Percentiles rank a stretch among this genome's conserved stretches.
Evolutionary conservation across 2,888 invertebrate species (phyloP).

Genomic region (Noctua fimbriata): DNA sequence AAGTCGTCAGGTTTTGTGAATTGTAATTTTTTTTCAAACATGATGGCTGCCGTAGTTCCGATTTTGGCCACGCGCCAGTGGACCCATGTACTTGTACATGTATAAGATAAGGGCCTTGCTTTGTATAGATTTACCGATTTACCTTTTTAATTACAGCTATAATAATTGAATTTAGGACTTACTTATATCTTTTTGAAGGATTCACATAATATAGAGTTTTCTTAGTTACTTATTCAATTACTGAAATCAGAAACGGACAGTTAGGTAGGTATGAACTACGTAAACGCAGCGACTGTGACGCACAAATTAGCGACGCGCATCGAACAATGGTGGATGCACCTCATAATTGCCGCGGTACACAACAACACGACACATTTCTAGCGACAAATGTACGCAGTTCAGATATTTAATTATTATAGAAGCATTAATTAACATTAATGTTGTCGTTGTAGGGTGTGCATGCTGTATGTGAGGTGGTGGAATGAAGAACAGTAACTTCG

Average conservation of each 20-base stretch:
- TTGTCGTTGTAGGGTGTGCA: not conserved
- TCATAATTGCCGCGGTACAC: constrained; percentile 18
- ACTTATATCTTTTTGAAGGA: not conserved
- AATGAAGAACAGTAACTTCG: not conserved
- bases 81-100: too few relatives aligned
- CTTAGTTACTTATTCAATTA: not conserved
- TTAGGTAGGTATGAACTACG: not conserved
- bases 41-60: too few relatives aligned
- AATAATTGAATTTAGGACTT: too few relatives aligned
- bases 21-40: too few relatives aligned
- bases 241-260: not conserved
- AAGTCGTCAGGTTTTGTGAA: too few relatives aligned
- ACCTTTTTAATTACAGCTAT: too few relatives aligned
- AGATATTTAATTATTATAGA: not conserved
- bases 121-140: too few relatives aligned
- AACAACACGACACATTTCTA: not conserved
- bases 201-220: not conserved
- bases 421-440: not conserved
- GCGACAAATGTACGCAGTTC: constrained; percentile 1
- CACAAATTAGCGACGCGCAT: constrained; percentile 25
- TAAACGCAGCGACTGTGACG: constrained; percentile 33
- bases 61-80: too few relatives aligned
- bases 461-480: too few relatives aligned
- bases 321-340: constrained; percentile 34
- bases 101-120: too few relatives aligned